Percentiles rank a stretch among this genome's conserved stretches.
Conservation (phyloP, 2,113 vertebrate species). For the Melospiza georgiana region DNA sequence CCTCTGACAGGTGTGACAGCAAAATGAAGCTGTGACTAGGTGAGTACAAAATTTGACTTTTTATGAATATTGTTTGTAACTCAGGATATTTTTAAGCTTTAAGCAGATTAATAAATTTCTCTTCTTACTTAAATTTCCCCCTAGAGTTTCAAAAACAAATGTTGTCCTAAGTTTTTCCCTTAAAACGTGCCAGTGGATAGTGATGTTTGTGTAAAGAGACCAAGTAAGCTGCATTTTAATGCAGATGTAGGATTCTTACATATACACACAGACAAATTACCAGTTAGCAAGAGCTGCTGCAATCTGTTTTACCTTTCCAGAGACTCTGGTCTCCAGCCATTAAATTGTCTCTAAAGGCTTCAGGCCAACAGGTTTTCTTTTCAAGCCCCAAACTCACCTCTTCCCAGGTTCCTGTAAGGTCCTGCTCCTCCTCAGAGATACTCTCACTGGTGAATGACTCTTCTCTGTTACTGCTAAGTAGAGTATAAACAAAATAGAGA, state of each 20-base stretch:
- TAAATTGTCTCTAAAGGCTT: background rate
- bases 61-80: background rate
- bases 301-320: background rate
- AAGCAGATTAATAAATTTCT: background rate
- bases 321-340: background rate
- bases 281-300: background rate
- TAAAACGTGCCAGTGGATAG: background rate
- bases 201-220: background rate
- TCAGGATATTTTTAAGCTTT: background rate
- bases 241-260: background rate
- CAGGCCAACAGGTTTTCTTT: background rate
- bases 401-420: background rate
- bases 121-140: background rate
- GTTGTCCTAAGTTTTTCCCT: background rate
- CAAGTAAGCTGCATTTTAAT: background rate
- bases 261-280: background rate
- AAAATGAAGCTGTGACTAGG: background rate
- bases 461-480: background rate
- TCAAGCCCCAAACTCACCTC: background rate
- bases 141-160: background rate
- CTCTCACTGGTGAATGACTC: background rate
- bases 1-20: rapidly evolving
- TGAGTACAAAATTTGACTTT: background rate
- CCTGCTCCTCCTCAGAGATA: background rate
- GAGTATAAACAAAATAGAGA: background rate